Conservation (phyloP, 2,888 invertebrate species). For the Dynastes grantii region DNA sequence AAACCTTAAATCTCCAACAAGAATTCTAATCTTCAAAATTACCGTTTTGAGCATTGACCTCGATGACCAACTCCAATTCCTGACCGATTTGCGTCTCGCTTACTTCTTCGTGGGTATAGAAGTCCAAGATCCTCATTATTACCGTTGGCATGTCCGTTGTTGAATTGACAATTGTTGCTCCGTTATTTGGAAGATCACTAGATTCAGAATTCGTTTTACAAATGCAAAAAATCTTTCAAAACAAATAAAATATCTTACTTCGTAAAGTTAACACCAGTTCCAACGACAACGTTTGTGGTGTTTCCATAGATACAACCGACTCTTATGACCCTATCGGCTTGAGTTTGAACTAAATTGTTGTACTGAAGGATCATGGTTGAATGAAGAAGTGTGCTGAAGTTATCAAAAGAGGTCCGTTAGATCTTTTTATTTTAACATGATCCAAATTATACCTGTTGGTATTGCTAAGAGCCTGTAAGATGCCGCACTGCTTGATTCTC, state of each 20-base stretch:
- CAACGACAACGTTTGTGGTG: conserved; percentile 72
- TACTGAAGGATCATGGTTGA: conserved; percentile 87
- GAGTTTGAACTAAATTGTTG: conserved; percentile 88
- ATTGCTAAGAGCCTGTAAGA: conserved; percentile 73
- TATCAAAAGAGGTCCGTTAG: not conserved
- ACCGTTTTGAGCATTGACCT: conserved; percentile 74
- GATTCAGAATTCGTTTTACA: conserved; percentile 48
- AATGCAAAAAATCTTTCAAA: not conserved
- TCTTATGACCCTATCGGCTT: conserved; percentile 86
- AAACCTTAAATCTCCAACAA: not conserved
- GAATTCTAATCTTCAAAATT: conserved; percentile 54
- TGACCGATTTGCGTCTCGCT: conserved; percentile 81
- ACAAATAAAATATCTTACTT: conserved; percentile 67
- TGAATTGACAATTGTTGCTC: conserved; percentile 72
- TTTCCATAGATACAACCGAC: conserved; percentile 83
- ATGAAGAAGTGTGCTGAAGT: conserved; percentile 80
- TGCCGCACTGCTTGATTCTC: conserved; percentile 73
- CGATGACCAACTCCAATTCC: conserved; percentile 77
- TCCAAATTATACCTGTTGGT: conserved; percentile 70
- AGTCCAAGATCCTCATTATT: conserved; percentile 76
- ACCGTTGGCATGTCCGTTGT: conserved; percentile 71
- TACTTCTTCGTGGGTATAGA: conserved; percentile 73
- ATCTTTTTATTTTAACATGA: no score
- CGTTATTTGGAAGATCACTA: conserved; percentile 70
- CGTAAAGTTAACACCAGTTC: conserved; percentile 74